Conservation (phyloP, 2,888 invertebrate species). For the Pandemis heparana region DNA sequence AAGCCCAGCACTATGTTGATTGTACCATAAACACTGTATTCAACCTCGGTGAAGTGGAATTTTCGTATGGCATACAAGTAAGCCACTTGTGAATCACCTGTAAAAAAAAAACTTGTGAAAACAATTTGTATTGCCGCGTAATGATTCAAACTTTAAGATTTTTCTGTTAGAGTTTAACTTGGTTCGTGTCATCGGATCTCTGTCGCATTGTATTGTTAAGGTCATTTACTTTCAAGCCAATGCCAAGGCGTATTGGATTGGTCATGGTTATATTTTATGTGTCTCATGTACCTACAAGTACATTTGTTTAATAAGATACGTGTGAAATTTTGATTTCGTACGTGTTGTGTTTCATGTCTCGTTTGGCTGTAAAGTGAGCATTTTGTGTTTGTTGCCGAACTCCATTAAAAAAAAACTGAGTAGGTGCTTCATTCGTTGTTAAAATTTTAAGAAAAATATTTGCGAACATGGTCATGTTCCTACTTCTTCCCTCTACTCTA, state of each 20-base stretch:
- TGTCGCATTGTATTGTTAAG: slow-evolving; percentile 25
- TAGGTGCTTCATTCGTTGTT: too few species aligned
- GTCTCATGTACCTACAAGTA: not conserved
- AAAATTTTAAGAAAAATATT: too few species aligned
- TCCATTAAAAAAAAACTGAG: not conserved
- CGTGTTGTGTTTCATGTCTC: not conserved
- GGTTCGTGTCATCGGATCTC: not conserved
- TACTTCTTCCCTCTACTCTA: too few species aligned
- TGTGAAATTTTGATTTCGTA: not conserved
- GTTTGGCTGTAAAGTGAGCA: not conserved
- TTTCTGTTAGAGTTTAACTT: not conserved
- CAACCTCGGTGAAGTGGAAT: slow-evolving; percentile 78
- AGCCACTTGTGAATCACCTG: slow-evolving; percentile 83
- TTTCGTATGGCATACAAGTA: slow-evolving; percentile 79
- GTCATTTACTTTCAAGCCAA: slow-evolving; percentile 50
- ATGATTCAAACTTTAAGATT: not conserved
- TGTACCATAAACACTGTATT: slow-evolving; percentile 79
- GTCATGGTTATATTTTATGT: slow-evolving; percentile 46
- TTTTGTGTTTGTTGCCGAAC: not conserved
- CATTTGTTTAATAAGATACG: not conserved
- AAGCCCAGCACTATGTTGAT: slow-evolving; percentile 78
- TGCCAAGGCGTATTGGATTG: slow-evolving; percentile 47
- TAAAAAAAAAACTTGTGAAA: slow-evolving; percentile 49
- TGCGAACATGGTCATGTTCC: too few species aligned
- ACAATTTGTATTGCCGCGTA: slow-evolving; percentile 1